Evolutionary conservation across 1,140 invertebrate genomes (phyloP), one percentile per base, ranked within the genome.

Genomic region (Lethrus apterus): DNA sequence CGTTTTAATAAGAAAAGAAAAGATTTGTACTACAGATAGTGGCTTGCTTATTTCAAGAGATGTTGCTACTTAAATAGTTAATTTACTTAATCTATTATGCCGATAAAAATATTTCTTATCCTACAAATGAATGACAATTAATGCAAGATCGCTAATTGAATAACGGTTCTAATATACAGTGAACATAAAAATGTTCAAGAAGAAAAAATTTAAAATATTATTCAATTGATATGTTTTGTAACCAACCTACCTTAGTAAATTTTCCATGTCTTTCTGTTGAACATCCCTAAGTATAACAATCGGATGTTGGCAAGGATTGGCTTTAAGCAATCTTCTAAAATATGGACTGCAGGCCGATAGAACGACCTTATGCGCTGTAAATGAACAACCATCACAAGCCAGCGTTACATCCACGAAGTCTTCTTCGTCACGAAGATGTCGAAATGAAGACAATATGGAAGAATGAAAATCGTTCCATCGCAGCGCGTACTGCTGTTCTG

Each of bases 401-500:
- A 94, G 73, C 17, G 91, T 93, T 48, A 93, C 90, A 68, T 94
- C 91, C 26, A 93, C 87, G 62, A 89, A 89, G 68, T 89, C 86
- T 70, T 88, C 84, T 66, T 87, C 83, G 64, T 89, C 86, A 17
- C 83, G 72, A 49, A 93, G 73, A 65, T 88, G 81, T 44, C 87
- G 79, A 70, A 93, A 92, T 36, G 87, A 89, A 45, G 78, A 87
- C 43, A 92, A 75, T 64, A 93, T 89, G 58, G 86, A 89, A 43
- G 85, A 81, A 66, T 91, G 88, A 73, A 89, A 93, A 69, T 93
- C 89, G 68, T 92, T 93, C 90, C 90, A 93, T 62, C 88, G 80
- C 60, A 93, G 77, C 66, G 88, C 89, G 70, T 92, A 93, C 65
- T 90, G 86, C 74, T 93, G 89, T 71, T 89, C 83, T 56, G 75